Conservation (phyloP, 2,113 vertebrate species). For the Eublepharis macularius region DNA sequence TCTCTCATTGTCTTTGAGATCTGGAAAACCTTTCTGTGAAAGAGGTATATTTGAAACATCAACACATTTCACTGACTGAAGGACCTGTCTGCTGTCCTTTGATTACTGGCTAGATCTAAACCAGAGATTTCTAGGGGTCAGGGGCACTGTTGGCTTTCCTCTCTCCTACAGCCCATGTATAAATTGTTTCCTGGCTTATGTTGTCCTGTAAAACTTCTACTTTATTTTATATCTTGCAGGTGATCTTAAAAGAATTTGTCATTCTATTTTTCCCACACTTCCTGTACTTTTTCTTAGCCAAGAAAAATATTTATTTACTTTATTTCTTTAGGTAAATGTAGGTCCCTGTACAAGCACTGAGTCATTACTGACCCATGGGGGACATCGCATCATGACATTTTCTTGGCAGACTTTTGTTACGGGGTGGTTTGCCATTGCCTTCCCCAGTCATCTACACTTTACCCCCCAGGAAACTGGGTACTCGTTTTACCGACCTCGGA, state of each 20-base stretch:
- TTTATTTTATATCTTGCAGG: neutral
- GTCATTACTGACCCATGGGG: too few relatives aligned
- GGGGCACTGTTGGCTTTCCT: neutral
- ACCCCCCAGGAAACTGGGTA: too few relatives aligned
- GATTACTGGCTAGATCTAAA: conserved; percentile 20
- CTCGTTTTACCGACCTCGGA: too few relatives aligned
- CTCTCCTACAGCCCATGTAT: neutral
- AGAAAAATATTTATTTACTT: too few relatives aligned
- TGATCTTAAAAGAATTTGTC: neutral
- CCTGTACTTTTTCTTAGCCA: neutral
- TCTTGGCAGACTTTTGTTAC: too few relatives aligned
- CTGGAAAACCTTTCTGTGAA: neutral
- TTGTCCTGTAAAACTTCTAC: neutral
- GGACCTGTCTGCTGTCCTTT: conserved; percentile 5
- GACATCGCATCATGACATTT: too few relatives aligned
- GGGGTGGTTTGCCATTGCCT: too few relatives aligned
- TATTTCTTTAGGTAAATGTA: too few relatives aligned
- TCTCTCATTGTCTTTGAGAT: neutral
- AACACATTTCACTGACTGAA: conserved; percentile 17
- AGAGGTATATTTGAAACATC: conserved; percentile 4
- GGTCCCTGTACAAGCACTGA: too few relatives aligned
- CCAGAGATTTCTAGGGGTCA: conserved; percentile 9
- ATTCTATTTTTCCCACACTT: neutral
- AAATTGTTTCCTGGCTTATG: conserved; percentile 1
- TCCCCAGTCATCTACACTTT: too few relatives aligned